Evolutionary conservation across 2,113 vertebrate species (phyloP), one percentile per base, ranked within the genome.

Genomic region (Tapirus terrestris): DNA sequence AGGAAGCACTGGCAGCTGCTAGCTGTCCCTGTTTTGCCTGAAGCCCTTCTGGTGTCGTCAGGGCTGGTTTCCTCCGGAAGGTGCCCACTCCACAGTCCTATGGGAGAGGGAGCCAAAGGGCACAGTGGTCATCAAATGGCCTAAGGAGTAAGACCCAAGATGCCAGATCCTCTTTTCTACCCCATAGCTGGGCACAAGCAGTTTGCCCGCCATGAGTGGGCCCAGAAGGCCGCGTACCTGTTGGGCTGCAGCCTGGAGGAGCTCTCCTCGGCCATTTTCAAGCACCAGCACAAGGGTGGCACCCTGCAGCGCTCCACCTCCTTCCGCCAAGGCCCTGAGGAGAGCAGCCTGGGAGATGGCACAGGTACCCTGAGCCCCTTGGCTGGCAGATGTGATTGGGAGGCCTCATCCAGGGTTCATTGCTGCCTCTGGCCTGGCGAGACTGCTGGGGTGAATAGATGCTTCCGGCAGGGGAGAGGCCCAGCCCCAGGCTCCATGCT

Each of bases 201-300:
- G 98, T 99, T 99, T 99, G 99, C 99, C 3, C 99, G 99, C 31
- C 99, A 99, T 0, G 99, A 99, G 93, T 99, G 99, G 99, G 99
- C 99, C 67, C 99, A 99, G 99, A 99, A 99, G 95, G 99, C 99
- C 0, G 99, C 99, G 0, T 99, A 99, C 98, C 98, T 99, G 83
- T 97, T 99, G 98, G 99, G 99, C 96, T 99, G 99, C 97, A 99
- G 98, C 84, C 98, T 99, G 97, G 99, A 99, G 98, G 99, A 99
- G 96, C 99, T 99, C 72, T 99, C 99, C 96, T 99, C 99, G 0
- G 98, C 99, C 79, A 99, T 99, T 98, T 99, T 99, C 98, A 99
- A 99, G 97, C 99, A 99, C 92, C 99, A 99, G 91, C 98, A 99
- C 96, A 99, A 99, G 98, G 99, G 99, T 21, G 99, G 99, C 72